phyloP scores from a whole-genome alignment of 2,797 vertebrate species.

The Catamblyrhynchus diadema region DNA sequence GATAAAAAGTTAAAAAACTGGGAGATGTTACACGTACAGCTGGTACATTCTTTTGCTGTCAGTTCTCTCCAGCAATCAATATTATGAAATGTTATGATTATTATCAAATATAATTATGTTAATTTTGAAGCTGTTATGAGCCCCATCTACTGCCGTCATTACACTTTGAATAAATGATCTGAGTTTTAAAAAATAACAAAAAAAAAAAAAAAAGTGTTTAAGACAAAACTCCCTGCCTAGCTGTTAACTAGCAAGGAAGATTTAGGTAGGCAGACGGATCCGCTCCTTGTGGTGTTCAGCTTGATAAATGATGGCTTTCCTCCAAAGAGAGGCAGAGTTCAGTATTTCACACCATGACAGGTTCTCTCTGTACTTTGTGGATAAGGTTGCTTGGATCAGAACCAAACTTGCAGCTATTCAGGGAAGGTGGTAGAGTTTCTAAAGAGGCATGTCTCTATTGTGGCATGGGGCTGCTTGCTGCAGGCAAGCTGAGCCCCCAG shows the following conservation, averaged over 20 bases:
- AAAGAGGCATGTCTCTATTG: background rate
- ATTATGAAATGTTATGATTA: slow-evolving; percentile 70
- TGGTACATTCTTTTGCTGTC: slow-evolving; percentile 43
- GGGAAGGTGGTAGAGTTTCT: slow-evolving; percentile 4
- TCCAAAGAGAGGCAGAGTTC: slow-evolving; percentile 66
- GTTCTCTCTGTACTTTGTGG: slow-evolving; percentile 66
- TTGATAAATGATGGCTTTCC: slow-evolving; percentile 58
- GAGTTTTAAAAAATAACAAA: background rate
- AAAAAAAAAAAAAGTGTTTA: background rate
- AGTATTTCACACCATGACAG: slow-evolving; percentile 65
- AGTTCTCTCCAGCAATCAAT: slow-evolving; percentile 59
- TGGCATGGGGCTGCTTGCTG: background rate
- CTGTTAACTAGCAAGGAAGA: slow-evolving; percentile 41
- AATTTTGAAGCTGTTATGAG: slow-evolving; percentile 62
- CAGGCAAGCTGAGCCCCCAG: background rate
- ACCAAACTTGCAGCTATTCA: slow-evolving; percentile 46
- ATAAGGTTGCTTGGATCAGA: slow-evolving; percentile 61
- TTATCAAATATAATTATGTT: slow-evolving; percentile 67
- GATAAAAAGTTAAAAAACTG: slow-evolving; percentile 23
- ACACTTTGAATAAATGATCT: slow-evolving; percentile 16
- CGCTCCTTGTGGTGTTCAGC: slow-evolving; percentile 22
- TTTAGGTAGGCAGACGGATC: slow-evolving; percentile 58
- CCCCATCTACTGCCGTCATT: slow-evolving; percentile 21
- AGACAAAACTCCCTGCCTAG: slow-evolving; percentile 20
- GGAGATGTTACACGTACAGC: slow-evolving; percentile 39